Evolutionary conservation across 2,797 vertebrate genomes (phyloP).

Genomic region (Synanceia verrucosa): DNA sequence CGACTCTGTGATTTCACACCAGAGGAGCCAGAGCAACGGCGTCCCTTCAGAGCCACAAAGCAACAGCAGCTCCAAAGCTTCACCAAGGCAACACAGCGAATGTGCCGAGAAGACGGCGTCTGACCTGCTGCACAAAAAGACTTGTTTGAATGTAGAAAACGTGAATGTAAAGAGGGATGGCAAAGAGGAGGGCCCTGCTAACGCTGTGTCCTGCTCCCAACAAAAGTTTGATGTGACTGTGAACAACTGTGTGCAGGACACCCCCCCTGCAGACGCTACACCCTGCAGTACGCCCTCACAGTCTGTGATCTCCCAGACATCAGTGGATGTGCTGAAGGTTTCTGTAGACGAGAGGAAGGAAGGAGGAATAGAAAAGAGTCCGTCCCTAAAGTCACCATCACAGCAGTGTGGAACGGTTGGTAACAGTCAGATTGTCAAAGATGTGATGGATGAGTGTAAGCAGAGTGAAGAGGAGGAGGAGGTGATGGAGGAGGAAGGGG

Average conservation of each 20-base stretch:
- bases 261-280: constrained; percentile 4
- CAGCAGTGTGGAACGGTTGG: background rate
- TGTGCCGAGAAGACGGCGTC: constrained; percentile 14
- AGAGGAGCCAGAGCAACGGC: constrained; percentile 27
- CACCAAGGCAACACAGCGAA: constrained; percentile 11
- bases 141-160: constrained; percentile 42
- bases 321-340: constrained; percentile 12
- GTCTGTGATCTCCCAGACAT: constrained; percentile 39
- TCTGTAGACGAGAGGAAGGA: constrained; percentile 6
- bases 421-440: constrained; percentile 24
- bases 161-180: constrained; percentile 44
- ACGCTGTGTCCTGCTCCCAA: constrained; percentile 37
- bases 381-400: background rate
- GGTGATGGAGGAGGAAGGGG: constrained; percentile 54
- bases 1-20: constrained; percentile 46
- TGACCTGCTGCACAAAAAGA: constrained; percentile 6
- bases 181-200: constrained; percentile 9
- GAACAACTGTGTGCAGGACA: constrained; percentile 53
- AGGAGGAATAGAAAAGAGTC: constrained; percentile 25
- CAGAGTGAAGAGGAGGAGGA: constrained; percentile 44
- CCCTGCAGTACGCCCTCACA: constrained; percentile 50
- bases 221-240: constrained; percentile 38
- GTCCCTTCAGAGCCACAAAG: constrained; percentile 21
- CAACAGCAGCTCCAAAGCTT: constrained; percentile 11
- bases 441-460: background rate